Percentiles rank a stretch among this genome's conserved stretches.
Evolutionary conservation across 2,888 invertebrate species (phyloP).

Genomic region (Ischnus inquisitorius): DNA sequence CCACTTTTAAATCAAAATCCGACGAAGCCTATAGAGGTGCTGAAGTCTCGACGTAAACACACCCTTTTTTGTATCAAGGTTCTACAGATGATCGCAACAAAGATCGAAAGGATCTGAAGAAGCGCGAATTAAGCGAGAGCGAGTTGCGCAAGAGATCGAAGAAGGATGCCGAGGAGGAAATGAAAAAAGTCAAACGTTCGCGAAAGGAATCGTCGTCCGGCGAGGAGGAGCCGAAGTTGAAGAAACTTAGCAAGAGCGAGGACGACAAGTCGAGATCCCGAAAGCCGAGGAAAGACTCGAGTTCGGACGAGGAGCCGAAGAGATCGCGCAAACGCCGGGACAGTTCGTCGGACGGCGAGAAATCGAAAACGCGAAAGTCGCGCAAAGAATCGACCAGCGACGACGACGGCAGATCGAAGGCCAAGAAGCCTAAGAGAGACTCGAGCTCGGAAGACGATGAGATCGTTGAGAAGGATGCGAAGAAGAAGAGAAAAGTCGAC

Average conservation of each 20-base stretch:
- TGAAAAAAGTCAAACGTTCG: slow-evolving; percentile 78
- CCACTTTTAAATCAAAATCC: neutral
- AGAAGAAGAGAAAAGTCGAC: slow-evolving; percentile 88
- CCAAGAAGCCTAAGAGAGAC: slow-evolving; percentile 84
- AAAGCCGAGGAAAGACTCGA: slow-evolving; percentile 69
- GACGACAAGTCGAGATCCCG: slow-evolving; percentile 85
- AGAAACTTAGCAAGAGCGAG: slow-evolving; percentile 78
- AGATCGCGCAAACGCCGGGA: slow-evolving; percentile 88
- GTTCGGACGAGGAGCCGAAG: slow-evolving; percentile 88
- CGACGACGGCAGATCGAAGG: slow-evolving; percentile 79
- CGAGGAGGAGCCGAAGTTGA: slow-evolving; percentile 81
- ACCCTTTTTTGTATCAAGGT: slow-evolving; percentile 67
- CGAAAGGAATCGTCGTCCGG: slow-evolving; percentile 82
- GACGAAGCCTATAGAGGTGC: neutral
- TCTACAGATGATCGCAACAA: slow-evolving; percentile 85
- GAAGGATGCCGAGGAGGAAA: slow-evolving; percentile 86
- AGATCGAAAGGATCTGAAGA: slow-evolving; percentile 83
- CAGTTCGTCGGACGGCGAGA: slow-evolving; percentile 88
- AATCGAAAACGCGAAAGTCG: slow-evolving; percentile 86
- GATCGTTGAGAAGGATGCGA: slow-evolving; percentile 88
- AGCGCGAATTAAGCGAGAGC: slow-evolving; percentile 85
- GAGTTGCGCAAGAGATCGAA: slow-evolving; percentile 84
- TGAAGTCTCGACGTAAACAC: neutral
- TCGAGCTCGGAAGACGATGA: slow-evolving; percentile 89
- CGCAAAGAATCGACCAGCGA: slow-evolving; percentile 82